Conservation (phyloP, 2,113 vertebrate genomes). For the Benthochromis sp. region DNA sequence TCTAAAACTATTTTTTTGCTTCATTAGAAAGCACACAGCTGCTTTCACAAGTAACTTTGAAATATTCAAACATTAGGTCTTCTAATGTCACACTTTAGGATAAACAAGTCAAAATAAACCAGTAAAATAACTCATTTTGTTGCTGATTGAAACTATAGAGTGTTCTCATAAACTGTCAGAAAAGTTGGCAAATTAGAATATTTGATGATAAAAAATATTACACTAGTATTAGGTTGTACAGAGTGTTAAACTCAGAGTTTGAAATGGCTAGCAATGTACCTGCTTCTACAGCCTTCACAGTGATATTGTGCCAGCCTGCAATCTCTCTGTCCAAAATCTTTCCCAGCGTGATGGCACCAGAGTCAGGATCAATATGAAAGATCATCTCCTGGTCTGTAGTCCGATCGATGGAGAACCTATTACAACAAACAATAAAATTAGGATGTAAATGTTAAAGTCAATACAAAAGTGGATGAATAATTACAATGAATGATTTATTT, state of each 20-base stretch:
- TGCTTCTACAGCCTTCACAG: constrained; percentile 88
- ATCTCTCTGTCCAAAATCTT: constrained; percentile 92
- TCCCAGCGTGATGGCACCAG: constrained; percentile 84
- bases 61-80: neutral
- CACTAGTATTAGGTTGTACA: neutral
- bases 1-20: neutral
- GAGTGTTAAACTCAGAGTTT: neutral
- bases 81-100: neutral
- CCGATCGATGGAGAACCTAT: constrained; percentile 88
- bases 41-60: neutral
- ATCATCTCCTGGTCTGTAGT: constrained; percentile 84
- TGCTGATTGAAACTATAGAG: neutral
- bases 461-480: neutral
- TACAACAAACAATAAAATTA: neutral
- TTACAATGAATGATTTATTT: neutral
- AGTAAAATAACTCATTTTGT: neutral
- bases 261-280: constrained; percentile 60
- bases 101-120: neutral
- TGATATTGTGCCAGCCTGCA: constrained; percentile 97
- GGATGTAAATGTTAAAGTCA: neutral
- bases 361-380: constrained; percentile 87
- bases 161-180: neutral
- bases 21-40: neutral
- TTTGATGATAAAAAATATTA: neutral
- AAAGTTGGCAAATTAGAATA: neutral